These are phyloP conservation scores for Eunapius fragilis DNA, from an alignment of 37 sponge, comb jelly and placozoan species.

Conservation along the genomic window DNA sequence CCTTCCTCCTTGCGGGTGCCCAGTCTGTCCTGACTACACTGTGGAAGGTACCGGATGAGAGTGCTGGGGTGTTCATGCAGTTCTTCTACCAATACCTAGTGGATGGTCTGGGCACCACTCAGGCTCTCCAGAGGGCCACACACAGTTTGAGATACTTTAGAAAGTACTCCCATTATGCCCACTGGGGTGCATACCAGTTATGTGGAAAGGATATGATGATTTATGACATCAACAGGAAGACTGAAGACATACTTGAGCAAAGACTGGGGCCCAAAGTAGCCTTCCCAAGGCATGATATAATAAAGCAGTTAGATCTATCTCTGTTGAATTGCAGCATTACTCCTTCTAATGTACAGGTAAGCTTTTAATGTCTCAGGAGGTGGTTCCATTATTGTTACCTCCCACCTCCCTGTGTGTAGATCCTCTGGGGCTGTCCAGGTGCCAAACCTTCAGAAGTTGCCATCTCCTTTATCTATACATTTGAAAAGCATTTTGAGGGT, in stretches of 20 bases:
- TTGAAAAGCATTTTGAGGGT: constrained; percentile 35
- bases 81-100: constrained; percentile 73
- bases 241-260: not conserved
- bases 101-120: constrained; percentile 42
- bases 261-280: not conserved
- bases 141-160: constrained; percentile 66
- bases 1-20: constrained; percentile 79
- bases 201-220: constrained; percentile 61
- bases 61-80: constrained; percentile 73
- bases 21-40: constrained; percentile 68
- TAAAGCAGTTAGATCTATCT: constrained; percentile 10
- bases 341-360: constrained; percentile 58
- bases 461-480: constrained; percentile 25
- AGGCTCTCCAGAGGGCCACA: constrained; percentile 72
- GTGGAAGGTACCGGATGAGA: constrained; percentile 76
- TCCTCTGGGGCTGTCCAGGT: not conserved
- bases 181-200: constrained; percentile 81
- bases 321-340: constrained; percentile 9
- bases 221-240: not conserved
- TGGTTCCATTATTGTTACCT: not conserved
- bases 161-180: constrained; percentile 57
- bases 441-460: constrained; percentile 29
- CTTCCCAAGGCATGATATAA: constrained; percentile 40
- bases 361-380: not conserved
- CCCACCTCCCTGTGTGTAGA: not conserved